These are phyloP conservation scores for Mechanitis messenoides DNA, from an alignment of 2,888 invertebrate genomes.

Conservation along the genomic window DNA sequence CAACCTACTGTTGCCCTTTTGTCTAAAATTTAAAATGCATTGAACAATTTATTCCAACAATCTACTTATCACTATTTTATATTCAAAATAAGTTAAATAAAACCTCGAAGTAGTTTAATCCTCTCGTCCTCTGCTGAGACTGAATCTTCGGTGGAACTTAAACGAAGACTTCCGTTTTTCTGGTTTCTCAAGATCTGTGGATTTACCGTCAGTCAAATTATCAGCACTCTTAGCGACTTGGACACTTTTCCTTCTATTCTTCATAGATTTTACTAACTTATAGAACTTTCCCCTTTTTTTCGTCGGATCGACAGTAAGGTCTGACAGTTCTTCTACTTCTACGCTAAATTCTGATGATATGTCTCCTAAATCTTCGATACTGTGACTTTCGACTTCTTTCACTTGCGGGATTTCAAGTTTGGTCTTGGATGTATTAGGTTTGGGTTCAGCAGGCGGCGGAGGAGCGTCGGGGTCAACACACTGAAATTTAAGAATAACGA, in stretches of 20 bases:
- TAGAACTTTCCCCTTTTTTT: constrained; percentile 70
- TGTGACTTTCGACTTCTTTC: constrained; percentile 58
- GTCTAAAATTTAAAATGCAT: no score
- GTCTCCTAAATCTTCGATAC: constrained; percentile 70
- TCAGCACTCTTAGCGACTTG: constrained; percentile 70
- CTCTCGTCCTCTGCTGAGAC: constrained; percentile 63
- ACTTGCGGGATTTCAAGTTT: constrained; percentile 53
- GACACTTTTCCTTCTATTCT: constrained; percentile 69
- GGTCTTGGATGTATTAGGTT: constrained; percentile 59
- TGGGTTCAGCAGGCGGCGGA: constrained; percentile 52
- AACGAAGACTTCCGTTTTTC: constrained; percentile 66
- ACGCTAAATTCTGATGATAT: constrained; percentile 71
- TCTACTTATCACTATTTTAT: constrained; percentile 2
- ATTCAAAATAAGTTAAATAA: constrained; percentile 10
- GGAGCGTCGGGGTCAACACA: constrained; percentile 67
- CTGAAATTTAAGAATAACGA: constrained; percentile 41
- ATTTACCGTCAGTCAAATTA: constrained; percentile 54
- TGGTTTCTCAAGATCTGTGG: constrained; percentile 48
- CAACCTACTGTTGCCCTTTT: no score
- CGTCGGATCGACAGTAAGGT: constrained; percentile 49
- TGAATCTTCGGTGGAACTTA: constrained; percentile 68
- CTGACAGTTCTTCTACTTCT: constrained; percentile 62
- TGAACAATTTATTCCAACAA: background rate
- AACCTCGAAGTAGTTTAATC: constrained; percentile 44
- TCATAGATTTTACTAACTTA: constrained; percentile 68